phyloP scores from a whole-genome alignment of 2,888 invertebrate species.

The Tribolium freemani region DNA sequence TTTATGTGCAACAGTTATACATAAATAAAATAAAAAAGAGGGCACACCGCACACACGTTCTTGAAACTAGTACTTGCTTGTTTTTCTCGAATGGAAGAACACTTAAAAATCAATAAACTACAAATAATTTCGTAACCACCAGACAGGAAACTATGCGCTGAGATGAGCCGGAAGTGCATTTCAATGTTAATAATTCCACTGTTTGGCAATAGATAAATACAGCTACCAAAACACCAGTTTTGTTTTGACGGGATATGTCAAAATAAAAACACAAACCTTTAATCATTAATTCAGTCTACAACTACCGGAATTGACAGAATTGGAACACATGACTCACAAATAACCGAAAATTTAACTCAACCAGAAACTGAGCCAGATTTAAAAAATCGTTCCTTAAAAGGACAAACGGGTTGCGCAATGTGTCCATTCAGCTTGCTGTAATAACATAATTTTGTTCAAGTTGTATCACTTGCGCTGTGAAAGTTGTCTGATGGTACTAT shows the following conservation, averaged over 20 bases:
- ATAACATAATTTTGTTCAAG: too few relatives aligned
- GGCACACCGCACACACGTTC: not conserved
- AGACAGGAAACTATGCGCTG: not conserved
- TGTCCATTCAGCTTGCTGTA: not conserved
- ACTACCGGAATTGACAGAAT: not conserved
- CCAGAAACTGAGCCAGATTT: not conserved
- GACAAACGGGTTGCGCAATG: not conserved
- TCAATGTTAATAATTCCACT: not conserved
- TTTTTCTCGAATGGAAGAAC: not conserved
- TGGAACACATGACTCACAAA: slow-evolving; percentile 2
- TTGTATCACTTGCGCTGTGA: not conserved
- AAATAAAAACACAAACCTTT: not conserved
- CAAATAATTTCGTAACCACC: not conserved
- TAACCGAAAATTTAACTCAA: not conserved
- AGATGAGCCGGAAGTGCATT: slow-evolving; percentile 6
- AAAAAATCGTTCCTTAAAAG: not conserved
- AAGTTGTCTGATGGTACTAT: slow-evolving; percentile 1
- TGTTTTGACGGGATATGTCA: slow-evolving; percentile 13
- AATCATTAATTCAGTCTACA: not conserved
- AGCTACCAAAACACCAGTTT: slow-evolving; percentile 1
- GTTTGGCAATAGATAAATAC: not conserved
- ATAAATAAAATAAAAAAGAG: not conserved
- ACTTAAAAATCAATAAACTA: too few relatives aligned
- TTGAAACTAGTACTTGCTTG: not conserved
- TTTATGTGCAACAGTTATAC: not conserved